Conservation (phyloP, 1,140 invertebrate genomes). For the Drosophila arizonae region DNA sequence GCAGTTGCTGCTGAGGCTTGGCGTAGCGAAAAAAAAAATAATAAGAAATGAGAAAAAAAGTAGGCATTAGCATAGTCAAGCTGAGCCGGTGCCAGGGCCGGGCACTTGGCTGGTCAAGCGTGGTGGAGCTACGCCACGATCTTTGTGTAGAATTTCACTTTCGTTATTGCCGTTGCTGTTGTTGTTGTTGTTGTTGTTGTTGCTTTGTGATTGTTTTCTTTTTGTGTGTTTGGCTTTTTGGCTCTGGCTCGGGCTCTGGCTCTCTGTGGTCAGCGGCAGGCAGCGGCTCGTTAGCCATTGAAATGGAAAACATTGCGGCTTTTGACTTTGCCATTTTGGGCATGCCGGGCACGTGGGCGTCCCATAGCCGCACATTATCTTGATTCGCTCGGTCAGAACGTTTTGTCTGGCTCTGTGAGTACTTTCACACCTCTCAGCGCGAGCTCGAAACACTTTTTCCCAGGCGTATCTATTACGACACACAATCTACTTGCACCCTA, state of each 20-base stretch:
- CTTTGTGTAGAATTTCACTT: slow-evolving; percentile 79
- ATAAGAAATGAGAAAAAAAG: background rate
- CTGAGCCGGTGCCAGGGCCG: slow-evolving; percentile 28
- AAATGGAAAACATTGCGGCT: slow-evolving; percentile 68
- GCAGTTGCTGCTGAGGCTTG: slow-evolving; percentile 42
- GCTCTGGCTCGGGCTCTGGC: slow-evolving; percentile 18
- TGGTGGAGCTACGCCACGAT: slow-evolving; percentile 60
- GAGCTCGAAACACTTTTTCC: background rate
- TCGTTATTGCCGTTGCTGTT: slow-evolving; percentile 62
- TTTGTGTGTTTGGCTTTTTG: slow-evolving; percentile 40
- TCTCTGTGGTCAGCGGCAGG: slow-evolving; percentile 44
- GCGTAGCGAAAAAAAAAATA: slow-evolving; percentile 33
- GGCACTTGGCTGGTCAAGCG: slow-evolving; percentile 71
- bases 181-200: slow-evolving; percentile 36
- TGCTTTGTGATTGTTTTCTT: slow-evolving; percentile 68
- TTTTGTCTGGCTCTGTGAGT: background rate
- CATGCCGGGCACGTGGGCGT: slow-evolving; percentile 70
- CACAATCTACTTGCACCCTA: slow-evolving; percentile 8
- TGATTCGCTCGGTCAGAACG: slow-evolving; percentile 46
- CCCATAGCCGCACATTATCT: slow-evolving; percentile 14
- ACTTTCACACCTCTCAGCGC: slow-evolving; percentile 19
- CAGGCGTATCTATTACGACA: slow-evolving; percentile 58
- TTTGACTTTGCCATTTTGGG: slow-evolving; percentile 35
- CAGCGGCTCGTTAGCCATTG: slow-evolving; percentile 35
- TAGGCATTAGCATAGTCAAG: slow-evolving; percentile 37